Evolutionary conservation across 2,888 invertebrate genomes (phyloP), one percentile per base, ranked within the genome.

Genomic region (Sinodicranocentrus sp.): DNA sequence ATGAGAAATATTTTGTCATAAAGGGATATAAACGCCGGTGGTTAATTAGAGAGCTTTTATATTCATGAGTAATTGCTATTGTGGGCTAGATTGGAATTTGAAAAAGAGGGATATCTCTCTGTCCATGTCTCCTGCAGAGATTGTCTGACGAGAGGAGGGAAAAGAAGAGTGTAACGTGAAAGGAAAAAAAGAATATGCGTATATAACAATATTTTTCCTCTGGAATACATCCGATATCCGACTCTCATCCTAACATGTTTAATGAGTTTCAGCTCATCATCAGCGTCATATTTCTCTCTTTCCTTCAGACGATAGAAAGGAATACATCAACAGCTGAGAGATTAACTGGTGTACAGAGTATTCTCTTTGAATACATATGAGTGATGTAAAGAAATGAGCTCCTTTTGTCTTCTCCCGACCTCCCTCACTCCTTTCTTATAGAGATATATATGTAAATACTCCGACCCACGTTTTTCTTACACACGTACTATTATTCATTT

Each of bases 111-210:
- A 70, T 15, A 65, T 8, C 54, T 76, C 78, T 67, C 43, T 78
- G 77, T 77, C 59, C 43, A 26, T 19, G 39, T 70, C 78, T 78
- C 78, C 78, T 78, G 78, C 70, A 78, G 78, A 78, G 78, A 17
- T 61, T 44, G n/a, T n/a, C n/a, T 10, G 52, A 52, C 6, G 39
- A 39, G 13, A 52, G 52, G 5, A 52, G 52, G 52, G 70, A 70
- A 68, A 70, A 19, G 70, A 70, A 28, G 5, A 13, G 52, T 21
- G 52, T 54, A 70, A 70, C 70, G 26, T 39, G 39, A 39, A 39
- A 8, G 39, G 39, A 39, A 39, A n/a, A n/a, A n/a, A n/a, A n/a
- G n/a, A n/a, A n/a, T n/a, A n/a, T n/a, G n/a, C n/a, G n/a, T n/a
- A n/a, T n/a, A n/a, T n/a, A n/a, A n/a, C n/a, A n/a, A n/a, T n/a